Conservation (phyloP, 2,113 vertebrate species). For the Myiagra hebetior region DNA sequence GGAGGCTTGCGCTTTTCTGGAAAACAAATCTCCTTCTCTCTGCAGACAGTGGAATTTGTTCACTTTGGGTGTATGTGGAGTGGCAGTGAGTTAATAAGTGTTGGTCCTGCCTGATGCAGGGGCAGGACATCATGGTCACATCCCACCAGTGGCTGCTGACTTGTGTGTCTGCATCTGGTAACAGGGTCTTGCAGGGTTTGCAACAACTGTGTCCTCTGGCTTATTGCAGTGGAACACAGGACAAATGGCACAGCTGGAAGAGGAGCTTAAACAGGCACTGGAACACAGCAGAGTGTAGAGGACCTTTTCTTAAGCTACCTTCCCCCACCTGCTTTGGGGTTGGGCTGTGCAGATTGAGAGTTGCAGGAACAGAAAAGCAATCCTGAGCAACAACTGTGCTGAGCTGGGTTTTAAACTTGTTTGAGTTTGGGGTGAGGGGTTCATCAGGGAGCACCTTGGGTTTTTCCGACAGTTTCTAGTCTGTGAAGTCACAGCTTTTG, state of each 20-base stretch:
- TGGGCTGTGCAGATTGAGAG: background rate
- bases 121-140: background rate
- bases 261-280: background rate
- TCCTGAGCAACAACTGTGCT: background rate
- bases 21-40: background rate
- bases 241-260: background rate
- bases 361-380: background rate
- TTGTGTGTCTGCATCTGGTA: background rate
- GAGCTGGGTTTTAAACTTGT: background rate
- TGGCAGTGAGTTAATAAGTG: background rate
- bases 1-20: background rate
- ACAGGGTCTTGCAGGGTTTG: background rate
- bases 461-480: background rate
- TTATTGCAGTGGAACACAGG: rapidly evolving
- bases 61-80: background rate
- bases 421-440: background rate
- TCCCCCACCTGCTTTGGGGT: background rate
- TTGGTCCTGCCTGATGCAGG: background rate
- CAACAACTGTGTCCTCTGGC: background rate
- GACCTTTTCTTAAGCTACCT: rapidly evolving
- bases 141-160: background rate
- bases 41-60: background rate
- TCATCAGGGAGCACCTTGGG: background rate
- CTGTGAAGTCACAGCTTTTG: background rate
- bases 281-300: background rate